These are phyloP conservation scores for Lipotes vexillifer DNA, from an alignment of 2,113 vertebrate genomes.

Conservation along the genomic window DNA sequence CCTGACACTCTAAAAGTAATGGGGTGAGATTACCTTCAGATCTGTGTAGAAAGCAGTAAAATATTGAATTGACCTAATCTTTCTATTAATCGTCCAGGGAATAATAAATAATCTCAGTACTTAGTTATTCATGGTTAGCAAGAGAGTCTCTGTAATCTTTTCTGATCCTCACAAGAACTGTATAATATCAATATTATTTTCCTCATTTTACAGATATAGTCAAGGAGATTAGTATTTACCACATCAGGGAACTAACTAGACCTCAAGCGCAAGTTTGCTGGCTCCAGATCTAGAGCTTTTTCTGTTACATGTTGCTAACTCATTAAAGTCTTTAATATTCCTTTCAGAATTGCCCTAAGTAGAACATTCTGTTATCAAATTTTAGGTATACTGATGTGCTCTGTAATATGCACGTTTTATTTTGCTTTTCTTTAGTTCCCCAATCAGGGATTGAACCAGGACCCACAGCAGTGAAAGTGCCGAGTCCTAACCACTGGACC, in stretches of 20 bases:
- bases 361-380: background rate
- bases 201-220: background rate
- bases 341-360: constrained; percentile 1
- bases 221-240: background rate
- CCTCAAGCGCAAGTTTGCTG: background rate
- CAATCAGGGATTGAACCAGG: background rate
- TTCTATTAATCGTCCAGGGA: background rate
- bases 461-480: background rate
- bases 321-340: background rate
- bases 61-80: background rate
- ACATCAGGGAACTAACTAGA: background rate
- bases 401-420: background rate
- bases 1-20: background rate
- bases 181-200: background rate
- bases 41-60: background rate
- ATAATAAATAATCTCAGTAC: background rate
- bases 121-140: background rate
- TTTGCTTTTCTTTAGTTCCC: background rate
- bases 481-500: background rate
- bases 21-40: background rate
- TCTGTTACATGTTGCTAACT: background rate
- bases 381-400: background rate
- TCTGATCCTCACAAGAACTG: background rate
- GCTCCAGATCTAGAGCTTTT: background rate
- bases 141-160: background rate